These are phyloP conservation scores for Rhagoletis zephyria DNA, from an alignment of 1,140 invertebrate species.

Conservation along the genomic window DNA sequence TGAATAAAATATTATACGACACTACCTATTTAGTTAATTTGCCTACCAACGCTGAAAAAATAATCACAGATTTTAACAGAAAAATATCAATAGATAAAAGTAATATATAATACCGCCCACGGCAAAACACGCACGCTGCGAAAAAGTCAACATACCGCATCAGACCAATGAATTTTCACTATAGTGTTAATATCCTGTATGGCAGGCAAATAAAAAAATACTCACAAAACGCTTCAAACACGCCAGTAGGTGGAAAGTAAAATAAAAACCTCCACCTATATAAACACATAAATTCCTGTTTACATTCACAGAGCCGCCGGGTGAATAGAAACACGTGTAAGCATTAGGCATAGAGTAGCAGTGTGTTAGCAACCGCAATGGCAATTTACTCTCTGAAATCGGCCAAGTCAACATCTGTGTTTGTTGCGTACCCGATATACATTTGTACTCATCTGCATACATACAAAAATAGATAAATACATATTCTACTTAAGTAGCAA, in stretches of 20 bases:
- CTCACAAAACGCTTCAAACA: background rate
- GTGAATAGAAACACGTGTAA: background rate
- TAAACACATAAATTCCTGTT: background rate
- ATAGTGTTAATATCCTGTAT: conserved; percentile 20
- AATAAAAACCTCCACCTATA: background rate
- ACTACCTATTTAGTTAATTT: too few species aligned
- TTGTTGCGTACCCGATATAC: background rate
- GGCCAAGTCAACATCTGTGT: conserved; percentile 8
- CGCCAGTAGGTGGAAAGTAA: background rate
- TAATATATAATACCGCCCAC: background rate
- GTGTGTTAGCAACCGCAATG: background rate
- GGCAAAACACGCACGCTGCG: background rate
- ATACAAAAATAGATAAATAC: background rate
- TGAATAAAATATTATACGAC: too few species aligned
- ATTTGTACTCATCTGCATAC: background rate
- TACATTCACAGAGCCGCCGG: background rate
- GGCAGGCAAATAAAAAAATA: background rate
- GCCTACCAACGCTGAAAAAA: too few species aligned
- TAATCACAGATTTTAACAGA: too few species aligned
- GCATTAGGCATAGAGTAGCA: background rate
- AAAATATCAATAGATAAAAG: too few species aligned
- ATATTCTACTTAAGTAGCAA: background rate
- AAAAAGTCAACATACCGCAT: background rate
- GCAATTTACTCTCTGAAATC: background rate
- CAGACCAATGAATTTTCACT: background rate